Percentiles rank a stretch among this genome's conserved stretches.
phyloP scores from a whole-genome alignment of 1,140 invertebrate species.

The Procambarus virginalis region DNA sequence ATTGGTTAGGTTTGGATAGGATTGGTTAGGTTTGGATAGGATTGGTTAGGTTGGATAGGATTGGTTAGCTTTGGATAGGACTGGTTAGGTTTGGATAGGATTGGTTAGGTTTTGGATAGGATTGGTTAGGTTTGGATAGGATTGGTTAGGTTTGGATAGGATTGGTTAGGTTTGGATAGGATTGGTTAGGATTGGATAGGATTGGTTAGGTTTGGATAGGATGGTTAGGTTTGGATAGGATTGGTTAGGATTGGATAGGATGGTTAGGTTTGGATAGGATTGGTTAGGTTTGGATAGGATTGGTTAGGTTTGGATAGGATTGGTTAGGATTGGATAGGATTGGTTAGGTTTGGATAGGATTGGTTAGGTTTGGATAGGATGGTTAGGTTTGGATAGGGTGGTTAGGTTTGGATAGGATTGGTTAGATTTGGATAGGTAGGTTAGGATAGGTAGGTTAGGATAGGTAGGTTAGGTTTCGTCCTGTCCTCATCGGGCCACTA shows the following conservation, averaged over 20 bases:
- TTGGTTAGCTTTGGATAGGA: not conserved
- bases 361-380: not conserved
- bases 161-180: not conserved
- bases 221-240: not conserved
- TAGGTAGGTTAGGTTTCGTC: no score
- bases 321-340: not conserved
- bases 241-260: not conserved
- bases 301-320: not conserved
- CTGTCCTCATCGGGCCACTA: no score
- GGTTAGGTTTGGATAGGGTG: not conserved
- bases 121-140: not conserved
- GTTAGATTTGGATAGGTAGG: no score
- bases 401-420: no score
- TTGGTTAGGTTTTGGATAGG: not conserved
- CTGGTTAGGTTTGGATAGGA: not conserved
- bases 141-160: not conserved
- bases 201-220: not conserved
- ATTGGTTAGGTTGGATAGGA: not conserved
- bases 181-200: not conserved
- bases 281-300: not conserved
- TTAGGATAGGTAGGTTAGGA: no score
- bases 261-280: not conserved
- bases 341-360: not conserved
- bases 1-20: not conserved
- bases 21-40: not conserved